Percentiles rank a stretch among this genome's conserved stretches.
Evolutionary conservation across 1,140 invertebrate genomes (phyloP).

Genomic region (Drosophila serrata): DNA sequence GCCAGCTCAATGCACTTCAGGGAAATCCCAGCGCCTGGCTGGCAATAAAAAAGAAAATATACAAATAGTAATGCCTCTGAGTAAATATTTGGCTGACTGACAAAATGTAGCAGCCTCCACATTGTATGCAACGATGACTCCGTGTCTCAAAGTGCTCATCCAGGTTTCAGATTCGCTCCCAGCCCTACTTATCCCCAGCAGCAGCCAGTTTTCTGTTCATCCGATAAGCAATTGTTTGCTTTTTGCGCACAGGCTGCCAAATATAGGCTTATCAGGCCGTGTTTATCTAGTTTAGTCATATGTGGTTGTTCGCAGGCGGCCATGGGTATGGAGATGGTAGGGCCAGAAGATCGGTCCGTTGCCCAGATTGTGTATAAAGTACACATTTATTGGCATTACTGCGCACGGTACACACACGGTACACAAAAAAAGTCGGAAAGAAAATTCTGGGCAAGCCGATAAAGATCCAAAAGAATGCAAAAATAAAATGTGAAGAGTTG

Average conservation of each 20-base stretch:
- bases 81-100: slow-evolving; percentile 24
- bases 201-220: slow-evolving; percentile 1
- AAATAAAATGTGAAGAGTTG: slow-evolving; percentile 25
- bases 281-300: slow-evolving; percentile 52
- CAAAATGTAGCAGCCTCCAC: slow-evolving; percentile 1
- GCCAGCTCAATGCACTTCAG: slow-evolving; percentile 12
- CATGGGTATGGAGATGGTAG: slow-evolving; percentile 8
- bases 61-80: background rate
- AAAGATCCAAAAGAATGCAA: slow-evolving; percentile 34
- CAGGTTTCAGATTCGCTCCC: slow-evolving; percentile 7
- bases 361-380: slow-evolving; percentile 10
- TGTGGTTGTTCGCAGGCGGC: slow-evolving; percentile 18
- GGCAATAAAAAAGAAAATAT: background rate
- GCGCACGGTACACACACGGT: slow-evolving; percentile 52
- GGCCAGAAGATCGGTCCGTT: slow-evolving; percentile 23
- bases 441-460: slow-evolving; percentile 22
- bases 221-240: slow-evolving; percentile 60
- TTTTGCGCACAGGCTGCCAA: slow-evolving; percentile 64
- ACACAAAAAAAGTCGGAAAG: slow-evolving; percentile 16
- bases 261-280: slow-evolving; percentile 46
- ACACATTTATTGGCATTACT: slow-evolving; percentile 32
- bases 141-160: slow-evolving; percentile 3
- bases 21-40: background rate
- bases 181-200: background rate
- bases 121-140: slow-evolving; percentile 16